These are phyloP conservation scores for Tragopan temminckii DNA, from an alignment of 2,797 vertebrate genomes.

Conservation along the genomic window DNA sequence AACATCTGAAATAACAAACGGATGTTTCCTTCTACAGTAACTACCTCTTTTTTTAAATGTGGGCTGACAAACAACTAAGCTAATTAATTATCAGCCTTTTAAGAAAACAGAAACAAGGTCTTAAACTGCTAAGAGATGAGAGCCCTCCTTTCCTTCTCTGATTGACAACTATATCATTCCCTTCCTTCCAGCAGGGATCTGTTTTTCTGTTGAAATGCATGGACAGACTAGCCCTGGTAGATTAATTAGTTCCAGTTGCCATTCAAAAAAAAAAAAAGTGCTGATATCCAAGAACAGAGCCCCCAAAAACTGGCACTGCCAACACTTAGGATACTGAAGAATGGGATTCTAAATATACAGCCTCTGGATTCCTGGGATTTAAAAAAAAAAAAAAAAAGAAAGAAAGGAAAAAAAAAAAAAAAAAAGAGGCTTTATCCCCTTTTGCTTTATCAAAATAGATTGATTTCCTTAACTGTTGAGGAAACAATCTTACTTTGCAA, in stretches of 20 bases:
- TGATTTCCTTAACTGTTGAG: neutral
- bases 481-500: neutral
- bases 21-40: slow-evolving; percentile 13
- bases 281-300: neutral
- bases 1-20: neutral
- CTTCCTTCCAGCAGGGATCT: neutral
- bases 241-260: neutral
- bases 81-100: neutral
- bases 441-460: neutral
- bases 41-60: neutral
- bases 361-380: neutral
- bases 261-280: neutral
- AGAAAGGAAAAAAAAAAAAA: too few relatives aligned
- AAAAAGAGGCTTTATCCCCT: neutral
- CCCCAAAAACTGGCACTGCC: neutral
- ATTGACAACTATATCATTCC: neutral
- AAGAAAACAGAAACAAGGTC: neutral
- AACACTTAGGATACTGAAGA: neutral
- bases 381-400: neutral
- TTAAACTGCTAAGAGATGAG: neutral
- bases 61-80: neutral
- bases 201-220: neutral
- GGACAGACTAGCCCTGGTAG: neutral
- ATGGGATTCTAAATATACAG: neutral
- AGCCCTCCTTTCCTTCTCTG: neutral